Conservation (phyloP, 2,113 vertebrate genomes). For the Tyrannus savana region DNA sequence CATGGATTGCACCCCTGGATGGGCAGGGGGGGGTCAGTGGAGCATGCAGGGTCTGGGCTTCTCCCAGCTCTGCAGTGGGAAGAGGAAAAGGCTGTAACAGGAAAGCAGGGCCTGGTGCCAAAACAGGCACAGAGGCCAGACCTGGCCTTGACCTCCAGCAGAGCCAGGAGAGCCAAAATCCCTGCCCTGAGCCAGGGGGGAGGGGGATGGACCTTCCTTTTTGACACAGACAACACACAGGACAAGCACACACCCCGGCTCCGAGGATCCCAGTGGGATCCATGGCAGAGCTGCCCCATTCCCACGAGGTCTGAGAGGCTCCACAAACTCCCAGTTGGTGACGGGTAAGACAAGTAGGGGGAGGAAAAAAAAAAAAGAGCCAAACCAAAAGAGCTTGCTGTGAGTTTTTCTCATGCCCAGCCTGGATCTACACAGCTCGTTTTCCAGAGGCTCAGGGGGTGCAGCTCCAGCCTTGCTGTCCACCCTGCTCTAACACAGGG, state of each 20-base stretch:
- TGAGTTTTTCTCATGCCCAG: background rate
- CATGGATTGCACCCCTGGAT: background rate
- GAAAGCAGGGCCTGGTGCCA: background rate
- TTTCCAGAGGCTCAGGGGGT: background rate
- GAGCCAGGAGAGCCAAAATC: background rate
- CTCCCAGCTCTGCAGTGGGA: background rate
- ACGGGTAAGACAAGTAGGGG: fast-evolving
- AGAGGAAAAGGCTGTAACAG: background rate
- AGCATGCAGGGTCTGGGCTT: background rate
- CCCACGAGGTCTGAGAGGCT: background rate
- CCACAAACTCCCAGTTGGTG: background rate
- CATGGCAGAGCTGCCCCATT: background rate
- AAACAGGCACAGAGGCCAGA: background rate
- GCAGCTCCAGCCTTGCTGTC: background rate
- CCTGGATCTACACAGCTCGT: background rate
- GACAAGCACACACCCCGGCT: fast-evolving
- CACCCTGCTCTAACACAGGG: background rate
- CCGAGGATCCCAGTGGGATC: background rate
- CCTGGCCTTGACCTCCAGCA: fast-evolving
- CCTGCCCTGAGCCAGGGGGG: background rate
- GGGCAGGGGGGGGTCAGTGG: background rate
- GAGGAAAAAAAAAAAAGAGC: background rate
- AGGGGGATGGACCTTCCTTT: fast-evolving
- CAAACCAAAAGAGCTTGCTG: background rate
- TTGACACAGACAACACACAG: fast-evolving